Evolutionary conservation across 1,140 invertebrate species (phyloP).

Genomic region (Lamellibrachia luymesi): DNA sequence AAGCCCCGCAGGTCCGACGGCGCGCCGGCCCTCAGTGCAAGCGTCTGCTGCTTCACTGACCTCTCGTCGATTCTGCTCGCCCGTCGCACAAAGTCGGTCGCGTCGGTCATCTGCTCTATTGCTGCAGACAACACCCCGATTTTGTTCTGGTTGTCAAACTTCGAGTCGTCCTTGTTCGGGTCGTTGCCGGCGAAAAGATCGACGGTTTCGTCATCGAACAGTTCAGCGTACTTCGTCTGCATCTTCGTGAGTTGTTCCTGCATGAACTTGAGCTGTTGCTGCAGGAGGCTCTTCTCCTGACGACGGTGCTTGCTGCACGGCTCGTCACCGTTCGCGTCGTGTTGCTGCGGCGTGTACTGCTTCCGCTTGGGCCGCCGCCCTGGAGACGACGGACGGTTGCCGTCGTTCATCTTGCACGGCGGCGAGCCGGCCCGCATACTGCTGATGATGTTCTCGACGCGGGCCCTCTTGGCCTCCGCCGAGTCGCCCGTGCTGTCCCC

Average conservation of each 20-base stretch:
- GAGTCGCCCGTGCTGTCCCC: slow-evolving; percentile 12
- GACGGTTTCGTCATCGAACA: slow-evolving; percentile 66
- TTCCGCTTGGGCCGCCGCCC: slow-evolving; percentile 92
- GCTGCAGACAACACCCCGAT: not conserved
- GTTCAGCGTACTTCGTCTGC: slow-evolving; percentile 84
- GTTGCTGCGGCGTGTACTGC: slow-evolving; percentile 93
- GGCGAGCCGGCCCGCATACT: slow-evolving; percentile 64
- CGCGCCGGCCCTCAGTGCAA: slow-evolving; percentile 55
- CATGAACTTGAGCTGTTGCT: slow-evolving; percentile 80
- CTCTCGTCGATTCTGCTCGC: slow-evolving; percentile 9
- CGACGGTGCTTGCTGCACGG: slow-evolving; percentile 57
- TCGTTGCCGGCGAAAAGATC: slow-evolving; percentile 7
- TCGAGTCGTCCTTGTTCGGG: not conserved
- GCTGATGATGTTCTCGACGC: slow-evolving; percentile 91
- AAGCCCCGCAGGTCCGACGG: slow-evolving; percentile 75
- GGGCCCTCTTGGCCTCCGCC: slow-evolving; percentile 79
- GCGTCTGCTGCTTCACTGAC: slow-evolving; percentile 64
- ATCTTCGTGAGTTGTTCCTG: slow-evolving; percentile 86
- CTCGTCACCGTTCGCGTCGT: slow-evolving; percentile 61
- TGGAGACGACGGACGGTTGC: slow-evolving; percentile 29
- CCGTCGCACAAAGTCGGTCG: not conserved
- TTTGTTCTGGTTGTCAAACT: not conserved
- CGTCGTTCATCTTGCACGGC: slow-evolving; percentile 16
- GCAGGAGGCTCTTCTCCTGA: slow-evolving; percentile 73
- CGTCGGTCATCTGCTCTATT: slow-evolving; percentile 2